These are phyloP conservation scores for Talpa occidentalis DNA, from an alignment of 2,113 vertebrate species.

Conservation along the genomic window DNA sequence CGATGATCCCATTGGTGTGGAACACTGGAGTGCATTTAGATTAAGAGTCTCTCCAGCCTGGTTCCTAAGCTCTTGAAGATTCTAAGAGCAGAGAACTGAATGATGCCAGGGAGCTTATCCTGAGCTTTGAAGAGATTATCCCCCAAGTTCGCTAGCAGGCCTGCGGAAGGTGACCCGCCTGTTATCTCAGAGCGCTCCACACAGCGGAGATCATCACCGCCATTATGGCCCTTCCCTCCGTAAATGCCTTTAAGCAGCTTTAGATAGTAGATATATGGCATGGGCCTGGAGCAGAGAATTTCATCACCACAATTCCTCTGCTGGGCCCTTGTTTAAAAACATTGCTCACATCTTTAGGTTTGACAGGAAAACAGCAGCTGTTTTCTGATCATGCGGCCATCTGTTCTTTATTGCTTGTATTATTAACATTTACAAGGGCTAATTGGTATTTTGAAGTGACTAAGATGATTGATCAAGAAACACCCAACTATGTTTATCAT, in stretches of 20 bases:
- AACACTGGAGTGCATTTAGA: constrained; percentile 56
- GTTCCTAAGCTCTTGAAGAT: constrained; percentile 73
- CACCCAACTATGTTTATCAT: constrained; percentile 25
- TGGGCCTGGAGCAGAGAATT: constrained; percentile 73
- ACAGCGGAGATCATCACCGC: constrained; percentile 79
- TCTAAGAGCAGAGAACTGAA: constrained; percentile 80
- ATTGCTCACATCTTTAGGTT: constrained; percentile 72
- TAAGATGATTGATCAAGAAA: constrained; percentile 67
- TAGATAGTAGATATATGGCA: constrained; percentile 80
- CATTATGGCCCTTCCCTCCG: constrained; percentile 72
- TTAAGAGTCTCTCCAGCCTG: constrained; percentile 71
- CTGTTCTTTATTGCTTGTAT: constrained; percentile 75
- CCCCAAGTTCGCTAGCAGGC: constrained; percentile 78
- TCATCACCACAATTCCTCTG: constrained; percentile 62
- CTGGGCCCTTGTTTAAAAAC: constrained; percentile 79
- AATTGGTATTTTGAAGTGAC: constrained; percentile 75
- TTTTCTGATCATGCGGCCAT: constrained; percentile 61
- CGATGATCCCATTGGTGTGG: constrained; percentile 34
- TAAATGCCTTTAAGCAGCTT: constrained; percentile 87
- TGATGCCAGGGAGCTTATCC: constrained; percentile 81
- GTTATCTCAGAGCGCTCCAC: constrained; percentile 82
- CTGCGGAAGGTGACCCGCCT: constrained; percentile 83
- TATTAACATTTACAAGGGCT: constrained; percentile 75
- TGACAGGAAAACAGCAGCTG: constrained; percentile 71
- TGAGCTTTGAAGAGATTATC: constrained; percentile 86